A percentile compares a stretch with the other conserved stretches of the same genome.
Conservation (phyloP, 2,113 vertebrate genomes). For the Pantherophis guttatus region DNA sequence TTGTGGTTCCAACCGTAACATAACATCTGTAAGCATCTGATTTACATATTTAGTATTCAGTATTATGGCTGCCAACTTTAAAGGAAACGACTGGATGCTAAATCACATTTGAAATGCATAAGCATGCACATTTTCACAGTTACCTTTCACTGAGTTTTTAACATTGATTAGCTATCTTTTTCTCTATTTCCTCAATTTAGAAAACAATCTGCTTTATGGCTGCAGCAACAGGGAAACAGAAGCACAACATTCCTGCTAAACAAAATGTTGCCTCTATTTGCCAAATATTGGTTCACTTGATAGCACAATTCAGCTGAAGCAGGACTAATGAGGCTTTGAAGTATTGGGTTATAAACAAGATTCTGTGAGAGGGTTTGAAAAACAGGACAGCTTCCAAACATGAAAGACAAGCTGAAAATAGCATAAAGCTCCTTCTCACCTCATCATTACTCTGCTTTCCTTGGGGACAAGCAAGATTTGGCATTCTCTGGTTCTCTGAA, state of each 20-base stretch:
- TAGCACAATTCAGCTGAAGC: background rate
- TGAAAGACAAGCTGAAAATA: background rate
- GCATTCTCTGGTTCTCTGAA: background rate
- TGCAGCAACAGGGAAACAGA: background rate
- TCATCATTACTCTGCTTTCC: background rate
- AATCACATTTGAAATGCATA: conserved; percentile 6
- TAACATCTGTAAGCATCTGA: conserved; percentile 57
- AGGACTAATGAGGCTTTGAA: background rate
- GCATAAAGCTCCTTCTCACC: background rate
- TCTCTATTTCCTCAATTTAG: background rate
- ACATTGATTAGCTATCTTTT: background rate
- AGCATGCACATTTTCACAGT: background rate
- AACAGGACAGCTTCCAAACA: background rate
- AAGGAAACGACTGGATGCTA: conserved; percentile 34
- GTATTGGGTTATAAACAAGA: background rate
- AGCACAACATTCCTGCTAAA: background rate
- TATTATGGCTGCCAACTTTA: conserved; percentile 47
- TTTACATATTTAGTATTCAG: conserved; percentile 41
- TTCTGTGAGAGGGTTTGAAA: background rate
- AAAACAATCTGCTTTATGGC: background rate
- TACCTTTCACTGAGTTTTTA: background rate
- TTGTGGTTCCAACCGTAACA: conserved; percentile 61
- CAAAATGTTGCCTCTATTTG: background rate
- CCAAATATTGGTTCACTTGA: background rate
- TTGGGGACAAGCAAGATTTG: background rate